Percentiles rank a stretch among this genome's conserved stretches.
These are phyloP conservation scores for Florisuga fusca DNA, from an alignment of 2,797 vertebrate species.

Conservation along the genomic window DNA sequence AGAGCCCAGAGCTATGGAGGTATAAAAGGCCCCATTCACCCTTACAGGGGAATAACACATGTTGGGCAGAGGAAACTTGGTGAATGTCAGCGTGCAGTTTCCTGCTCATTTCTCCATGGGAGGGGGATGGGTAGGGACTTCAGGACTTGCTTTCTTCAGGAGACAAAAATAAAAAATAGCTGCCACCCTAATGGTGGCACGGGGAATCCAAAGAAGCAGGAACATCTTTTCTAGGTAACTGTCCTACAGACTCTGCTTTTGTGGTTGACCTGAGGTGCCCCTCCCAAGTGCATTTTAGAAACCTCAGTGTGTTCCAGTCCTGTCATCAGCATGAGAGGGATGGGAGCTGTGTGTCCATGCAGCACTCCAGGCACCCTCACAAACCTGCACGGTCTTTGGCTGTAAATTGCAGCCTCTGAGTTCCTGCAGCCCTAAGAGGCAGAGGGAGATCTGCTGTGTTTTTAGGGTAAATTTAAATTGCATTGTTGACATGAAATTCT, in stretches of 20 bases:
- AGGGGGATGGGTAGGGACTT: not conserved
- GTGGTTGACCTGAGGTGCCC: not conserved
- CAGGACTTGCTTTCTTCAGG: not conserved
- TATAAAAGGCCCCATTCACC: slow-evolving; percentile 71
- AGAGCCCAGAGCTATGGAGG: slow-evolving; percentile 50
- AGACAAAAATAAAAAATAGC: not conserved
- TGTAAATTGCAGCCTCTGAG: not conserved
- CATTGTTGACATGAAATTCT: not conserved
- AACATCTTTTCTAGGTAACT: not conserved
- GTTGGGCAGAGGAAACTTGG: slow-evolving; percentile 38
- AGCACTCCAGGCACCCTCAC: not conserved
- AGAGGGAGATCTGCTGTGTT: not conserved
- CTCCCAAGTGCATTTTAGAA: not conserved
- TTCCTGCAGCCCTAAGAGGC: not conserved
- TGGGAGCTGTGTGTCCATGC: not conserved
- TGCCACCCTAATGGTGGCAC: not conserved
- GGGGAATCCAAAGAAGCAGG: not conserved
- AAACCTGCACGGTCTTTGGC: not conserved
- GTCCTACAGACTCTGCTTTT: not conserved
- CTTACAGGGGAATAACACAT: slow-evolving; percentile 61
- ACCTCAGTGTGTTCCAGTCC: not conserved
- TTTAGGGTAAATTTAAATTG: not conserved
- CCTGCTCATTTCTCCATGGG: slow-evolving; percentile 14
- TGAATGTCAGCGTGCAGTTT: slow-evolving; percentile 43
- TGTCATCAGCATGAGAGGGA: not conserved